Conservation (phyloP, 2,888 invertebrate genomes). For the Limenitis camilla region DNA sequence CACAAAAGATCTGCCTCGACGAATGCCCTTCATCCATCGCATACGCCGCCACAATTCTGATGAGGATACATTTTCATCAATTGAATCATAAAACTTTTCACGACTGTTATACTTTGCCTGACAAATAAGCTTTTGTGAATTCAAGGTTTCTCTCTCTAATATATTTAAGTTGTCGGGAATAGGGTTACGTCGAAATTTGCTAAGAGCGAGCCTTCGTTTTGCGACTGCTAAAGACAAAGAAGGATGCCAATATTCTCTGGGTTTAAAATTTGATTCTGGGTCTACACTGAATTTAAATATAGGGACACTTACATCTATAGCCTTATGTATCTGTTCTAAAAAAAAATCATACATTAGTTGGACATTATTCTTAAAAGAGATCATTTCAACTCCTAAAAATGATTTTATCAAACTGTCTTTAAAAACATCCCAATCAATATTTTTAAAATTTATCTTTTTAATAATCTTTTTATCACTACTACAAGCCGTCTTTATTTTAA, state of each 20-base stretch:
- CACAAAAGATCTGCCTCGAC: not conserved
- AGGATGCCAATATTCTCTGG: too few relatives aligned
- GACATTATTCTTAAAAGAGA: not conserved
- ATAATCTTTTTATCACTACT: not conserved
- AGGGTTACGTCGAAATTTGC: conserved; percentile 14
- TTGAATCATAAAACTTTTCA: too few relatives aligned
- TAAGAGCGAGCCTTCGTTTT: conserved; percentile 10
- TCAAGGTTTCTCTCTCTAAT: conserved; percentile 6
- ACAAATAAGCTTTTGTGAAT: not conserved
- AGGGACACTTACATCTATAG: conserved; percentile 11
- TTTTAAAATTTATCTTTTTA: conserved; percentile 11
- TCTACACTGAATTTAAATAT: conserved; percentile 4
- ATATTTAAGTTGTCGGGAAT: conserved; percentile 8
- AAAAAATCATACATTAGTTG: conserved; percentile 9
- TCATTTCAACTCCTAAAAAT: not conserved
- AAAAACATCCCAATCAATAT: conserved; percentile 8
- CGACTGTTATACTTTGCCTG: too few relatives aligned
- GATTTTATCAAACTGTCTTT: not conserved
- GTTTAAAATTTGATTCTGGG: not conserved
- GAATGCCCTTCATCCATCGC: too few relatives aligned
- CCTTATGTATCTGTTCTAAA: conserved; percentile 1
- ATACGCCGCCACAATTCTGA: too few relatives aligned
- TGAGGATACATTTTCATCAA: too few relatives aligned
- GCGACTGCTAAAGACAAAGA: conserved; percentile 11
- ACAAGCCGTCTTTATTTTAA: conserved; percentile 6